Base-by-base conservation (phyloP, 1,140 invertebrate genomes). In the Pantala flavescens region DNA sequence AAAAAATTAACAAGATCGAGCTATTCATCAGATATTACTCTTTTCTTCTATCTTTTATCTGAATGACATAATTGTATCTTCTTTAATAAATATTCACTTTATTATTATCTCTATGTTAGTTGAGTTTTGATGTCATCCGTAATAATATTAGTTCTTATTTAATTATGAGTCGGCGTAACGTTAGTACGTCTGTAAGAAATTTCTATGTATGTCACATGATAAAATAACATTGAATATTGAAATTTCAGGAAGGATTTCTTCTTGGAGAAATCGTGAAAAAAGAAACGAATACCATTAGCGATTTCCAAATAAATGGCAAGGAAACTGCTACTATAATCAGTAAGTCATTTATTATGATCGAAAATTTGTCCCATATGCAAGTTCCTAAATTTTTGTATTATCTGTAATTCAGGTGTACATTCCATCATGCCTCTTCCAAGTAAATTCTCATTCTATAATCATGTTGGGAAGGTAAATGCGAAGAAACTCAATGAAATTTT, bases 231-330 rank as follows among this genome's bases (percentile, higher is more conserved):
- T 36, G 9, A 36, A 36, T 36, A 5, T 36, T 36, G 28, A 9
- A 5, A 36, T 83, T 87, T 71, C 78, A 90, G 88, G 87, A 89
- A 80, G 89, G 89, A 3, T 88, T 90, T 81, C 81, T 90, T 10
- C 80, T 89, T 24, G 89, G 89, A 14, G 86, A 89, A 76, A 83
- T 86, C 1, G 81, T 85, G 24, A 84, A 84, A 28, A 85, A 84
- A 80, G 83, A 88, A 71, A 86, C 85, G n/a, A 88, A 88, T 80
- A 87, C 87, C 71, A 87, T 89, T 77, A 89, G 88, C 11, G 89
- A 90, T 79, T 84, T 84, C 0, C 86, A 88, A 43, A 87, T 84
- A 78, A 85, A 88, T 77, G 84, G 85, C 71, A 84, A 87, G 74
- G 81, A 84, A 19, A 79, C 85, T 14, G 86, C 86, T 77, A 85